phyloP scores from a whole-genome alignment of 2,888 invertebrate species.

The Heliconius cydno region DNA sequence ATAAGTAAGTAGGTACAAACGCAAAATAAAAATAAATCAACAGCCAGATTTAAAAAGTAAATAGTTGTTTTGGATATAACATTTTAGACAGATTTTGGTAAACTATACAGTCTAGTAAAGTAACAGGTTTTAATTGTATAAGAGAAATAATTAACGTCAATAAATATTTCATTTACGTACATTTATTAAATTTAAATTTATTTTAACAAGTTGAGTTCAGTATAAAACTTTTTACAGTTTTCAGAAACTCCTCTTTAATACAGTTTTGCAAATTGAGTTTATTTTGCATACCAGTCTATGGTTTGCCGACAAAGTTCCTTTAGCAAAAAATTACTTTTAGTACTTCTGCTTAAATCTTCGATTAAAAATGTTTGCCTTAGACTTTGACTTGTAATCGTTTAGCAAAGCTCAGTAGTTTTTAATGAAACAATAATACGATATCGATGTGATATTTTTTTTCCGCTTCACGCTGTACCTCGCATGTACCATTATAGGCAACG shows the following conservation, averaged over 20 bases:
- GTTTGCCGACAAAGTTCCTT: constrained; percentile 40
- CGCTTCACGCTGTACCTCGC: no score
- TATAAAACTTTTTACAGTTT: constrained; percentile 65
- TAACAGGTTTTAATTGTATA: constrained; percentile 45
- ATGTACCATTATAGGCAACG: no score
- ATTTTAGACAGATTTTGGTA: neutral
- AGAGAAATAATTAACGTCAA: constrained; percentile 49
- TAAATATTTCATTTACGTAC: constrained; percentile 61
- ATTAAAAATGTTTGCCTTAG: neutral
- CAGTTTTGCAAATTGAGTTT: constrained; percentile 58
- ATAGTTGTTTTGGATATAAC: neutral
- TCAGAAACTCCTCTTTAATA: constrained; percentile 59
- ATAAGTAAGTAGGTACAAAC: neutral
- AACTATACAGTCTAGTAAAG: neutral
- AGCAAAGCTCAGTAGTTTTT: neutral
- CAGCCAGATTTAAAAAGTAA: neutral
- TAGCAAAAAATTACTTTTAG: neutral
- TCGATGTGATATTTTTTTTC: neutral
- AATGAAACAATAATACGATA: neutral
- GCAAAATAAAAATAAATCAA: neutral
- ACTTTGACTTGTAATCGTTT: neutral
- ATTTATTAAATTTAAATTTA: constrained; percentile 64
- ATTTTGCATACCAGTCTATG: constrained; percentile 60
- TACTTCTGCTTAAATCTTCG: neutral
- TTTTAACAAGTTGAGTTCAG: constrained; percentile 61